Evolutionary conservation across 2,797 vertebrate species (phyloP), one percentile per base, ranked within the genome.

Genomic region (Ctenochaetus hawaiiensis): DNA sequence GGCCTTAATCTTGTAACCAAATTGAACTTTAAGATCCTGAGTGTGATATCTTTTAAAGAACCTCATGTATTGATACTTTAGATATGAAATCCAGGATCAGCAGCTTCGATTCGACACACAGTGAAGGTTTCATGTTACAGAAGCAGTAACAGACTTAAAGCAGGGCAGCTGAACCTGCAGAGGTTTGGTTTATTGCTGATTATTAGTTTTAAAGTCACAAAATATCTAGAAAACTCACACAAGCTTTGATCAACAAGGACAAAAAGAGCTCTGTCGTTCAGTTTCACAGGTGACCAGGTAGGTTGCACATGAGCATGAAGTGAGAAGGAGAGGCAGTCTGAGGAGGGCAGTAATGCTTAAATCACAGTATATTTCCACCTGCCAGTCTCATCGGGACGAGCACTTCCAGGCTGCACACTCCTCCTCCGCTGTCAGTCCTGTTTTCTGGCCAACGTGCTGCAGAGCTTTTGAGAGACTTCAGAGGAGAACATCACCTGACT

Each of bases 401-500:
- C 59, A 54, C 71, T 70, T 86, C 49, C 73, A 85, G 68, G 69
- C 53, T 72, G 26, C 2, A 0, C 48, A 22, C 48, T 74, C 45
- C 48, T 74, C 45, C 13, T 76, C 54, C 62, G 17, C 75, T 81
- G 84, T 85, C 79, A 84, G 76, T 23, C 62, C 63, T 79, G 62
- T 83, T 88, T 90, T 73, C 72, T 78, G 76, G 75, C 62, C 66
- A 67, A 56, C 52, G 1, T 41, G 57, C 67, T 83, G 72, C 80
- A 52, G 67, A 84, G 80, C 75, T 79, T 89, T 89, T 82, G 75
- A 85, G 72, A 83, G 82, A 78, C 86, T 74, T 87, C 81, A 87
- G 74, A 85, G 23, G 43, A 30, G 77, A 90, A 87, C 85, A 85
- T 90, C 89, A 85, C 81, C 89, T 88, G 87, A 89, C 89, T 85